phyloP scores from a whole-genome alignment of 2,113 vertebrate genomes.

The Octodon degus region DNA sequence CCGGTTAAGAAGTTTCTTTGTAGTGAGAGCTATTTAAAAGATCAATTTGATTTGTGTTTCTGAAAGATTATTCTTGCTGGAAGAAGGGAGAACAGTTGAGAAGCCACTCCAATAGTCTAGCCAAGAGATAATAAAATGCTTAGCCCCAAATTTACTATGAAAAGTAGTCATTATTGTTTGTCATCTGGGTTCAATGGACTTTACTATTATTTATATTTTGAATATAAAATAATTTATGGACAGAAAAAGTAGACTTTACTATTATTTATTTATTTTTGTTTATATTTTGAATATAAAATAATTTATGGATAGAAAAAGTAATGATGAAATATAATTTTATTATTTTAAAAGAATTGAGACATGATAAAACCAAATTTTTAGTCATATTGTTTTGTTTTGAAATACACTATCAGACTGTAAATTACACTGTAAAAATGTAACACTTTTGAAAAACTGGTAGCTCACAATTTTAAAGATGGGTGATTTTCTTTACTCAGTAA shows the following conservation, averaged over 20 bases:
- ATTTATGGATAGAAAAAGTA: not conserved
- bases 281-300: not conserved
- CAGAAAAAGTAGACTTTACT: constrained; percentile 1
- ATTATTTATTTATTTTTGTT: constrained; percentile 37
- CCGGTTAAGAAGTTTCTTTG: constrained; percentile 32
- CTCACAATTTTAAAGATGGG: constrained; percentile 17
- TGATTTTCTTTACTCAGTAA: not conserved
- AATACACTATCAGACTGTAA: not conserved
- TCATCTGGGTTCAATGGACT: not conserved
- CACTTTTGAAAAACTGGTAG: constrained; percentile 29
- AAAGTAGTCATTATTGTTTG: constrained; percentile 32
- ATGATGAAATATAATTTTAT: constrained; percentile 9
- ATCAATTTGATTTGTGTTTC: constrained; percentile 34
- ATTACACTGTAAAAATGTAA: constrained; percentile 19
- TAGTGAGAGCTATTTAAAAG: constrained; percentile 33
- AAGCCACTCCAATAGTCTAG: not conserved
- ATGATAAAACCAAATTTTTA: constrained; percentile 39
- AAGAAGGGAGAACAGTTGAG: not conserved
- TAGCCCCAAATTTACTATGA: not conserved
- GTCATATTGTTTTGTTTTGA: not conserved
- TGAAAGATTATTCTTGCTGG: constrained; percentile 27
- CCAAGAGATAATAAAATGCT: constrained; percentile 21
- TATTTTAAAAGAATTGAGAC: constrained; percentile 19
- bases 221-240: not conserved
- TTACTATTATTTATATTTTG: constrained; percentile 24